Evolutionary conservation across 2,797 vertebrate genomes (phyloP).

Genomic region (Salarias fasciatus): DNA sequence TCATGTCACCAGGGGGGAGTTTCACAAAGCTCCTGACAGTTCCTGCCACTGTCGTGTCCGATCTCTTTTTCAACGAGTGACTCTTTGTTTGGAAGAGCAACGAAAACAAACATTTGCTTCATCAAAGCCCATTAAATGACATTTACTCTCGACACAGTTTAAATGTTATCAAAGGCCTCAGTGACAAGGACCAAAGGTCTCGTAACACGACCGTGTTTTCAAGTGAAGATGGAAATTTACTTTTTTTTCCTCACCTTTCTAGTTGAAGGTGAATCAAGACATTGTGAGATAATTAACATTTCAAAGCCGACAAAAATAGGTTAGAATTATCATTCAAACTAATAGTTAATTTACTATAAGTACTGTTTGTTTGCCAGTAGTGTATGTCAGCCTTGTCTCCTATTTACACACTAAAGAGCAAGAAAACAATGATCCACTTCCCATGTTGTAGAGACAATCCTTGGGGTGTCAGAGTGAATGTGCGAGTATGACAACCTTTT

Average conservation of each 20-base stretch:
- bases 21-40: constrained; percentile 31
- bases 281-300: too few species aligned
- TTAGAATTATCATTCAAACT: not conserved
- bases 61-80: constrained; percentile 7
- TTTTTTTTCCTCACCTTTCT: too few species aligned
- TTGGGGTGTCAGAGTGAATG: constrained; percentile 13
- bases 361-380: constrained; percentile 2
- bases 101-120: constrained; percentile 1
- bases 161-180: not conserved
- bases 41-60: constrained; percentile 18
- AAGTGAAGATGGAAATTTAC: too few species aligned
- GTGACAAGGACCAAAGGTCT: too few species aligned
- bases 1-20: constrained; percentile 9
- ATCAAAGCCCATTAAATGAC: constrained; percentile 3
- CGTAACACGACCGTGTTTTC: too few species aligned
- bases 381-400: constrained; percentile 11
- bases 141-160: not conserved
- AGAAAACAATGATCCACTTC: constrained; percentile 31
- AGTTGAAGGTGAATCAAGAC: too few species aligned
- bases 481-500: too few species aligned
- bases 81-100: constrained; percentile 7
- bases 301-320: too few species aligned
- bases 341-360: not conserved
- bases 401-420: constrained; percentile 35
- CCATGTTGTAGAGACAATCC: constrained; percentile 36